A percentile compares a stretch with the other conserved stretches of the same genome.
Conservation (phyloP, 1,140 invertebrate species). For the Ephestia elutella region DNA sequence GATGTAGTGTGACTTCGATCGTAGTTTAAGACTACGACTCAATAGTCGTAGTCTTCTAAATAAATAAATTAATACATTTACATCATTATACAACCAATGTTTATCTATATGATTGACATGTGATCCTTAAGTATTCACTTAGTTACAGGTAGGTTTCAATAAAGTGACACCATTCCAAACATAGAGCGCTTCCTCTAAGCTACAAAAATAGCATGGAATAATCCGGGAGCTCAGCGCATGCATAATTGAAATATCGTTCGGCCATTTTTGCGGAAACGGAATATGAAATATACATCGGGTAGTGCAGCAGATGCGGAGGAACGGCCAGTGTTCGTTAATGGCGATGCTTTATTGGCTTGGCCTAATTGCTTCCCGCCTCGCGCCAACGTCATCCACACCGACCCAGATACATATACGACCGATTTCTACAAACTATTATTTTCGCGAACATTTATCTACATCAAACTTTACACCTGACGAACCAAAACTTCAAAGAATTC, state of each 20-base stretch:
- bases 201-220: not conserved
- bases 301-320: conserved; percentile 37
- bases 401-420: conserved; percentile 39
- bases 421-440: conserved; percentile 13
- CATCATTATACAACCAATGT: too few relatives aligned
- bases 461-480: not conserved
- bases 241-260: conserved; percentile 6
- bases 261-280: not conserved
- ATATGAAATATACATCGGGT: conserved; percentile 16
- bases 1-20: too few relatives aligned
- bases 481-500: not conserved
- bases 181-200: not conserved
- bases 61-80: too few relatives aligned
- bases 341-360: conserved; percentile 58
- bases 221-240: not conserved
- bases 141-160: not conserved
- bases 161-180: not conserved
- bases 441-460: not conserved
- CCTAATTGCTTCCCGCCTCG: conserved; percentile 56
- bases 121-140: conserved; percentile 12
- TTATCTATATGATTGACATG: not conserved
- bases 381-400: conserved; percentile 50
- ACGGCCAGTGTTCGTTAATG: conserved; percentile 48
- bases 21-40: too few relatives aligned
- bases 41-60: too few relatives aligned